These are phyloP conservation scores for Muscina levida DNA, from an alignment of 2,888 invertebrate genomes.

Conservation along the genomic window DNA sequence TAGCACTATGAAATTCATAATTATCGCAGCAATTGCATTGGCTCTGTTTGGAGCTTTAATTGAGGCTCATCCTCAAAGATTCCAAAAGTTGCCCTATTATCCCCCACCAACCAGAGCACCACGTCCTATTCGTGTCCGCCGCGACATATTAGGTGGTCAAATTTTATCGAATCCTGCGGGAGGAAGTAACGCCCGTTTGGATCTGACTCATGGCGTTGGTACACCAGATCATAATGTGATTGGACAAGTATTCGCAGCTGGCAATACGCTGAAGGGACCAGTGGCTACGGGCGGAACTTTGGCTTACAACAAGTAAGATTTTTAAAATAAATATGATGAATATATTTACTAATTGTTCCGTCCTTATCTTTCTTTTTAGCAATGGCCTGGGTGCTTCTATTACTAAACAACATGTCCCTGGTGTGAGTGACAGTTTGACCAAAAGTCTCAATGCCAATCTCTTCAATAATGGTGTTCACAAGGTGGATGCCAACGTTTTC, in stretches of 20 bases:
- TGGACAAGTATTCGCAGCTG: conserved; percentile 70
- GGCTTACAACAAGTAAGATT: conserved; percentile 67
- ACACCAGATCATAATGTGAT: conserved; percentile 73
- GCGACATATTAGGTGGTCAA: conserved; percentile 71
- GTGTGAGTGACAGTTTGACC: conserved; percentile 66
- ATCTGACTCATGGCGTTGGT: conserved; percentile 72
- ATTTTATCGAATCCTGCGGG: conserved; percentile 72
- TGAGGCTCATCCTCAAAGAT: conserved; percentile 52
- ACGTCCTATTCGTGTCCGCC: conserved; percentile 67
- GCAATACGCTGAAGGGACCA: conserved; percentile 67
- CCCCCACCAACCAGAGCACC: conserved; percentile 58
- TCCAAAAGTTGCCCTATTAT: conserved; percentile 65
- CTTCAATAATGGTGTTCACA: conserved; percentile 73
- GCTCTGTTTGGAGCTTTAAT: conserved; percentile 38
- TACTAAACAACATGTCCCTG: conserved; percentile 64
- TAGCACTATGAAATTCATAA: conserved; percentile 62
- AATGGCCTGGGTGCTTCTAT: conserved; percentile 66
- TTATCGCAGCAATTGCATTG: conserved; percentile 10
- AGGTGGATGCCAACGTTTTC: conserved; percentile 73
- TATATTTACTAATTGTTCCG: background rate
- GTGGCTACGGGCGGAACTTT: conserved; percentile 66
- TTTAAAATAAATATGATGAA: background rate
- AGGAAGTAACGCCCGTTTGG: conserved; percentile 71
- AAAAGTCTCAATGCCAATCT: conserved; percentile 66
- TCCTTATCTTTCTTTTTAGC: conserved; percentile 35